Percentiles rank a stretch among this genome's conserved stretches.
These are phyloP conservation scores for Athene cunicularia DNA, from an alignment of 2,113 vertebrate genomes.

Conservation along the genomic window DNA sequence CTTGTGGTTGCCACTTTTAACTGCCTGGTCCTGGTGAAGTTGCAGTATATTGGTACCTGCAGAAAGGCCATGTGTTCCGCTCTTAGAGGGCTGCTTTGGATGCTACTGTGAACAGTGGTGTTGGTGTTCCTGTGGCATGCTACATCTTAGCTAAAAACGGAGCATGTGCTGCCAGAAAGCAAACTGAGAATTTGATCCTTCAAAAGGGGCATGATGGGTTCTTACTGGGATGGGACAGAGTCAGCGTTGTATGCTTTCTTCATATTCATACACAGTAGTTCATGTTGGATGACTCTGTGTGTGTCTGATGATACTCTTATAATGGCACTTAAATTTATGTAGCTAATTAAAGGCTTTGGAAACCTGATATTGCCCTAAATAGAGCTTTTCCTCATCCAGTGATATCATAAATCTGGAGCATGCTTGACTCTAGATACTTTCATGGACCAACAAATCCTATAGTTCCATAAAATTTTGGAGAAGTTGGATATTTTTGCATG, in stretches of 20 bases:
- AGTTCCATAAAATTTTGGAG: neutral
- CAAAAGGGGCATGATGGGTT: rapidly evolving
- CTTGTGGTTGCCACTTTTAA: rapidly evolving
- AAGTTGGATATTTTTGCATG: neutral
- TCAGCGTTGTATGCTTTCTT: neutral
- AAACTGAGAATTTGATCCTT: neutral
- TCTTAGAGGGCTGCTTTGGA: neutral
- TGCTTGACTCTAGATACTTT: neutral
- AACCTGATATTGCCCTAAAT: neutral
- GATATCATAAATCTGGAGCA: neutral
- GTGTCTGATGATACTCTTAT: neutral
- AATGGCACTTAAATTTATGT: neutral
- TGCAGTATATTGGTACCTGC: neutral
- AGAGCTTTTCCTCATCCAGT: neutral
- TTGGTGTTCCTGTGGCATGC: neutral
- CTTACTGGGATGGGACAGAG: neutral
- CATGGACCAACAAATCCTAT: neutral
- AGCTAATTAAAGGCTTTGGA: neutral
- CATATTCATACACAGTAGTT: rapidly evolving
- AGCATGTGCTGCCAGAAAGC: neutral
- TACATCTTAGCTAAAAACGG: neutral
- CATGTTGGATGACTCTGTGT: neutral
- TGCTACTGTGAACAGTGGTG: neutral
- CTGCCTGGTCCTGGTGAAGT: neutral
- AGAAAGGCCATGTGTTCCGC: neutral